Conservation (phyloP, 2,797 vertebrate genomes). For the Uromys caudimaculatus region DNA sequence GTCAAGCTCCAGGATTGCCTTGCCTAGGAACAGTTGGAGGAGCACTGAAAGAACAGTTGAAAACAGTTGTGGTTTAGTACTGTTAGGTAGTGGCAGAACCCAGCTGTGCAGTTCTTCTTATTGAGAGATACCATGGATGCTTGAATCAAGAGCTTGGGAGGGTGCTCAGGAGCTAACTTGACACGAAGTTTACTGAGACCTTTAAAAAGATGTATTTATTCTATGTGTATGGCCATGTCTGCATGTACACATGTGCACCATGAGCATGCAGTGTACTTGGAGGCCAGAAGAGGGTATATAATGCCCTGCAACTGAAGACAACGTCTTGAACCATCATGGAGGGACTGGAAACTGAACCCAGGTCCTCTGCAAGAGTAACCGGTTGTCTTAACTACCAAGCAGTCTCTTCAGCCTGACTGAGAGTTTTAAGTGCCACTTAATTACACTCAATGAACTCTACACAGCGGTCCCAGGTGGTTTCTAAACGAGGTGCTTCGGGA, state of each 20-base stretch:
- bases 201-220: background rate
- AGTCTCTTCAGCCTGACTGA: background rate
- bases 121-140: background rate
- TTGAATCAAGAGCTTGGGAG: background rate
- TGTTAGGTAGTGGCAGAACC: background rate
- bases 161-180: background rate
- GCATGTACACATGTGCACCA: background rate
- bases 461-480: background rate
- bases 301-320: background rate
- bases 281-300: background rate
- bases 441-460: background rate
- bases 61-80: background rate
- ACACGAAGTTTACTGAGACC: background rate
- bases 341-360: background rate
- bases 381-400: background rate
- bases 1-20: background rate
- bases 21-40: background rate
- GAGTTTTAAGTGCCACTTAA: background rate
- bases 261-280: background rate
- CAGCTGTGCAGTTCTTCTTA: fast-evolving
- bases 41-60: background rate
- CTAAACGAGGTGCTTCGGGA: background rate
- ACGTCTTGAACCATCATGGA: background rate
- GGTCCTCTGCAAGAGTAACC: background rate
- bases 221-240: background rate